Evolutionary conservation across 2,797 vertebrate species (phyloP).

Genomic region (Acrocephalus scirpaceus): DNA sequence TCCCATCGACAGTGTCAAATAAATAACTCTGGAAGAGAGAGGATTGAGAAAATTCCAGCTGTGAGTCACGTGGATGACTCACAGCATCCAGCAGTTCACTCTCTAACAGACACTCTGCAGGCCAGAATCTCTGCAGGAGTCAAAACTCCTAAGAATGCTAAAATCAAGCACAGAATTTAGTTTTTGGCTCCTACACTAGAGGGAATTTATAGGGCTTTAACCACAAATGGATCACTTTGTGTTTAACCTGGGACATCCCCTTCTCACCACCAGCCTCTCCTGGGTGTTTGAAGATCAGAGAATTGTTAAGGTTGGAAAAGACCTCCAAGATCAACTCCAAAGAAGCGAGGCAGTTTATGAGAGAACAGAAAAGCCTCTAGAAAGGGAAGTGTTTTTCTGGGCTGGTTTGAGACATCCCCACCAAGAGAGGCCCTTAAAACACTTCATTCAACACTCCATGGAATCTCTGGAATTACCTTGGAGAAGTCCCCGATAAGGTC

Average conservation of each 20-base stretch:
- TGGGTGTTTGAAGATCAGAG: fast-evolving
- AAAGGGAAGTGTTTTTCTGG: not conserved
- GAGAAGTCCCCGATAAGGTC: conserved; percentile 96
- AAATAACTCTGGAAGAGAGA: conserved; percentile 76
- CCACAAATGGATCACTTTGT: fast-evolving
- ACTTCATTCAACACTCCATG: too few relatives aligned
- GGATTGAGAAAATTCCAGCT: not conserved
- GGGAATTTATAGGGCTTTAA: not conserved
- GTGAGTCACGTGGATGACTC: fast-evolving
- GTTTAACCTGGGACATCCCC: fast-evolving
- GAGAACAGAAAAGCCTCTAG: not conserved
- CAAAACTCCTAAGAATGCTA: not conserved
- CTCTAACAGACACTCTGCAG: fast-evolving
- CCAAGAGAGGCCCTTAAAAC: not conserved
- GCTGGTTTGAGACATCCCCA: not conserved
- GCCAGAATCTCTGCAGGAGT: not conserved
- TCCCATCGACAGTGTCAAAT: conserved; percentile 88
- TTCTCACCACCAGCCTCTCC: not conserved
- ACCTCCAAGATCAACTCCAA: not conserved
- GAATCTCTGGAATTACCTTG: conserved; percentile 78
- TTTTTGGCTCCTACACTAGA: not conserved
- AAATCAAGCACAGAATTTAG: not conserved
- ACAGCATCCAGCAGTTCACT: not conserved
- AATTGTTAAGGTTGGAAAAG: not conserved
- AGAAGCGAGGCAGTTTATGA: not conserved